These are phyloP conservation scores for Tupiocoris notatus DNA, from an alignment of 2,888 invertebrate species.

Conservation along the genomic window DNA sequence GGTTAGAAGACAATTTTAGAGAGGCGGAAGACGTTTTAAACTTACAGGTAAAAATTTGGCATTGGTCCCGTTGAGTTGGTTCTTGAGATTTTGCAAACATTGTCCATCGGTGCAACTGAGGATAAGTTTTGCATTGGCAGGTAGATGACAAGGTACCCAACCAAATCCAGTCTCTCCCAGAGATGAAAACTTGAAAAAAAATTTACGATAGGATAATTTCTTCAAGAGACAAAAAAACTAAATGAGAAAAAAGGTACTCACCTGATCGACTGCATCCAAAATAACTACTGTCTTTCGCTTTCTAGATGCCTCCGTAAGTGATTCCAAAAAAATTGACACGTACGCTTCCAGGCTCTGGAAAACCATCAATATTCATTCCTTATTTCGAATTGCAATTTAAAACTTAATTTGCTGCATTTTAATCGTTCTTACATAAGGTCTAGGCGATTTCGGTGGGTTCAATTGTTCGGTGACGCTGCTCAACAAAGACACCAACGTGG, in stretches of 20 bases:
- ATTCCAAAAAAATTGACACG: constrained; percentile 18
- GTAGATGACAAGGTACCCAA: constrained; percentile 75
- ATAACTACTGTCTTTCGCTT: constrained; percentile 18
- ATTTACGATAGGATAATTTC: not conserved
- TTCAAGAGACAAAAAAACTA: not conserved
- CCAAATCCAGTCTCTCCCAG: constrained; percentile 60
- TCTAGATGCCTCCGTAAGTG: constrained; percentile 14
- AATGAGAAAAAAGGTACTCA: too few species aligned
- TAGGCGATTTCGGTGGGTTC: constrained; percentile 13
- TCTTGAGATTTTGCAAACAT: constrained; percentile 22
- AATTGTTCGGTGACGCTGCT: constrained; percentile 73
- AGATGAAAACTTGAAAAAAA: not conserved
- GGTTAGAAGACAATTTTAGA: too few species aligned
- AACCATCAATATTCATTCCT: not conserved
- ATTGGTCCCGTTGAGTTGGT: constrained; percentile 42
- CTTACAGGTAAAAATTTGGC: constrained; percentile 43
- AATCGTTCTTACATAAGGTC: constrained; percentile 36
- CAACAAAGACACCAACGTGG: constrained; percentile 67
- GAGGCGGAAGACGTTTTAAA: too few species aligned
- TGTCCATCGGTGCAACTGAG: constrained; percentile 29
- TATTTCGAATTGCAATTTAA: not conserved
- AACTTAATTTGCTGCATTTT: not conserved
- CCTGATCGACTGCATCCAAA: constrained; percentile 25
- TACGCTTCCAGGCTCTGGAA: constrained; percentile 29
- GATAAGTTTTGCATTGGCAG: constrained; percentile 73